Evolutionary conservation across 2,113 vertebrate species (phyloP).

Genomic region (Cyanocitta stelleri): DNA sequence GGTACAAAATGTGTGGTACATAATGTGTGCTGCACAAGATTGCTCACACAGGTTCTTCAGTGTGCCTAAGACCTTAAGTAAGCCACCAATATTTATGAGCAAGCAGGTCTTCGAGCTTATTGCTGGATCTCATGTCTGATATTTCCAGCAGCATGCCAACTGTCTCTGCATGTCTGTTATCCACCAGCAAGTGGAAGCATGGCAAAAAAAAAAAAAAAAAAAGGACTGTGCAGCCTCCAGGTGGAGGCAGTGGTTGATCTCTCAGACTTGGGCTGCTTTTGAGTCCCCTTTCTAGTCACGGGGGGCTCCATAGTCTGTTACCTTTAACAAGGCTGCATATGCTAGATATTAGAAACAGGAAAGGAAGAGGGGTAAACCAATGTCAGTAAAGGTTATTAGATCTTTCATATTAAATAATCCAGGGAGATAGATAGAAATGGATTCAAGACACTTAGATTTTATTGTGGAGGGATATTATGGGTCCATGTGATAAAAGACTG

Average conservation of each 20-base stretch:
- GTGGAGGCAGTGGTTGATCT: background rate
- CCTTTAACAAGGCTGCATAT: background rate
- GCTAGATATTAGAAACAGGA: background rate
- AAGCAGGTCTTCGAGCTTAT: background rate
- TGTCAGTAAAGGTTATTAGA: background rate
- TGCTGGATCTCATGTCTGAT: background rate
- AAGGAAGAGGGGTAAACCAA: background rate
- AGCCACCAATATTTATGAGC: background rate
- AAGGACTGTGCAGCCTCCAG: background rate
- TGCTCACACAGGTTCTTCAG: background rate
- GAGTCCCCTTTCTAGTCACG: too few relatives aligned
- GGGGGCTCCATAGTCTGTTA: background rate
- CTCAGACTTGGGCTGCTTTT: rapidly evolving
- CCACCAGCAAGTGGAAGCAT: background rate
- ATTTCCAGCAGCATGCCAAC: background rate
- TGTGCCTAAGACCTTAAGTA: background rate
- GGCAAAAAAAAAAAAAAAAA: background rate
- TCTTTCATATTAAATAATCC: background rate
- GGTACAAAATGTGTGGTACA: too few relatives aligned
- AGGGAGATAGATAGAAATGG: background rate
- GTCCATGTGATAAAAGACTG: background rate
- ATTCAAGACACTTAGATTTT: background rate
- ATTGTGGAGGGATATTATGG: background rate
- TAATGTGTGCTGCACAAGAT: background rate
- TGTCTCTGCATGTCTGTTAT: background rate